Evolutionary conservation across 2,797 vertebrate species (phyloP).

Genomic region (Bovichtus variegatus): DNA sequence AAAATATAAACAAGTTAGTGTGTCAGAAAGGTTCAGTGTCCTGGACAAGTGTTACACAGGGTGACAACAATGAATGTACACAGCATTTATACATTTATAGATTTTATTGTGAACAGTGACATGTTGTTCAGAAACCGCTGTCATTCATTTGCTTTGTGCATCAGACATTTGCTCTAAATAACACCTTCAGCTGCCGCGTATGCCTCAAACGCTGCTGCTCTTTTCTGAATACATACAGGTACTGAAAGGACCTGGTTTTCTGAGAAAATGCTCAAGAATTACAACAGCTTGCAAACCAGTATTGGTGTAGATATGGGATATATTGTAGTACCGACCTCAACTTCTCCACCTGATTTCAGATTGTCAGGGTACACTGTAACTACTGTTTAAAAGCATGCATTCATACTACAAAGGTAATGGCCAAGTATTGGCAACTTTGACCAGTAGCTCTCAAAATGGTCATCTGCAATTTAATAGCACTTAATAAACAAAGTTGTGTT

Average conservation of each 20-base stretch:
- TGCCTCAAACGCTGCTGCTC: not conserved
- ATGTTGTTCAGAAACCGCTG: not conserved
- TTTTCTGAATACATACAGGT: not conserved
- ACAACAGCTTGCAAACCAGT: slow-evolving; percentile 1
- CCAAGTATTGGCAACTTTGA: not conserved
- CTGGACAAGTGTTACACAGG: not conserved
- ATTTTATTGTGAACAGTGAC: not conserved
- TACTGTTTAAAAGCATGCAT: not conserved
- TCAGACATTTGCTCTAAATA: not conserved
- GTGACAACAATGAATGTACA: not conserved
- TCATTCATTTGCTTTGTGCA: not conserved
- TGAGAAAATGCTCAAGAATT: not conserved
- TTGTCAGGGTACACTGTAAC: not conserved
- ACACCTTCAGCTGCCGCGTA: not conserved
- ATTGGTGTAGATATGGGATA: not conserved
- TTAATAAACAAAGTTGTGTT: not conserved
- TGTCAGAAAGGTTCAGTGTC: not conserved
- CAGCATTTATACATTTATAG: not conserved
- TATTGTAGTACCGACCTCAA: not conserved
- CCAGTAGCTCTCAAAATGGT: not conserved
- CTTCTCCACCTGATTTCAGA: not conserved
- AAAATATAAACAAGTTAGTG: not conserved
- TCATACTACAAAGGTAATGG: not conserved
- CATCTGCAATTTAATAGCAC: not conserved
- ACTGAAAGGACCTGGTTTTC: not conserved